These are phyloP conservation scores for Drosophila demipolita DNA, from an alignment of 2,888 invertebrate genomes.

Conservation along the genomic window DNA sequence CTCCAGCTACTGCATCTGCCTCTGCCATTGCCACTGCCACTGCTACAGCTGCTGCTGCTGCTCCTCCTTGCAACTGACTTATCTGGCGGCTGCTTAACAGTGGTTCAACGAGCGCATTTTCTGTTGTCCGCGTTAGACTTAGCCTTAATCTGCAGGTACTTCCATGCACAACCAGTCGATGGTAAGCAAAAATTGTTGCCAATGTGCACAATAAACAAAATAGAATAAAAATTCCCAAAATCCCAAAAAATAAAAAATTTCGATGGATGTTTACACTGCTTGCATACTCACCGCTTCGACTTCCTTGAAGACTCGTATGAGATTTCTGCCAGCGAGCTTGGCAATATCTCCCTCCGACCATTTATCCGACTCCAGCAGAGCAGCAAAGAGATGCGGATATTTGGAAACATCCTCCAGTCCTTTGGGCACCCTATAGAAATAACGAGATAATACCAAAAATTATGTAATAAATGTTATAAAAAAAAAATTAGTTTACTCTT, in stretches of 20 bases:
- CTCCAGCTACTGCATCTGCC: background rate
- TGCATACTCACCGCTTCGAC: conserved; percentile 90
- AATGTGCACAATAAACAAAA: conserved; percentile 44
- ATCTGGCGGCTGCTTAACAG: conserved; percentile 16
- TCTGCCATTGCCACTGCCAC: background rate
- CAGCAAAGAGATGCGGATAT: conserved; percentile 93
- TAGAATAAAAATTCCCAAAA: conserved; percentile 28
- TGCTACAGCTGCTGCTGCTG: background rate
- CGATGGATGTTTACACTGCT: background rate
- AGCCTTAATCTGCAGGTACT: conserved; percentile 50
- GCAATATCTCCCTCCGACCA: conserved; percentile 94
- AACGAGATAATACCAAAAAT: background rate
- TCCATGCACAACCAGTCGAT: conserved; percentile 31
- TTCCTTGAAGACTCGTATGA: conserved; percentile 91
- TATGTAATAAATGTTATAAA: background rate
- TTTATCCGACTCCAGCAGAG: conserved; percentile 91
- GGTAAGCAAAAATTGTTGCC: conserved; percentile 48
- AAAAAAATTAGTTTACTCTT: background rate
- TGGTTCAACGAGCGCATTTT: conserved; percentile 40
- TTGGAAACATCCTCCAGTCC: conserved; percentile 94
- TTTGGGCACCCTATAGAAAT: conserved; percentile 86
- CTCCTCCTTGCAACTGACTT: conserved; percentile 8
- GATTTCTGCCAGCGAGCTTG: conserved; percentile 93
- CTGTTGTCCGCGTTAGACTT: conserved; percentile 34
- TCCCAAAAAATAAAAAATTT: background rate